Percentiles rank a stretch among this genome's conserved stretches.
phyloP scores from a whole-genome alignment of 2,113 vertebrate genomes.

The Hymenochirus boettgeri region DNA sequence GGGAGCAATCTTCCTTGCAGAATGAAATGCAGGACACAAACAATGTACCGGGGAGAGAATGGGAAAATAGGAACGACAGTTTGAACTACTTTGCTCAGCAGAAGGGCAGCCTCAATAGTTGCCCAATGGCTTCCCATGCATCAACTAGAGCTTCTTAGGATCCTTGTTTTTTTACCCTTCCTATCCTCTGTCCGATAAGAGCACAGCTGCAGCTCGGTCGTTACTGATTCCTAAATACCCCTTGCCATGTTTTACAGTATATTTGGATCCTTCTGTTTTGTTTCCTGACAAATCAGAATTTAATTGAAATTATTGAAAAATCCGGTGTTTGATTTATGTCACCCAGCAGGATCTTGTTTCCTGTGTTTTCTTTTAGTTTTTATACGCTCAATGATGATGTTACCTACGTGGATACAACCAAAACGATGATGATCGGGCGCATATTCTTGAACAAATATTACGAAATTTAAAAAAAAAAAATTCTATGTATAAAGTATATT shows the following conservation, averaged over 20 bases:
- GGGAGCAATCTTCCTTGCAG: conserved; percentile 97
- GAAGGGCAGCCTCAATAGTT: conserved; percentile 97
- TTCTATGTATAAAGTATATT: too few relatives aligned
- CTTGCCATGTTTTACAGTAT: conserved; percentile 68
- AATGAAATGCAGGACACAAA: conserved; percentile 99
- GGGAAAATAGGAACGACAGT: conserved; percentile 99
- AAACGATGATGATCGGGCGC: too few relatives aligned
- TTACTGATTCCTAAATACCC: conserved; percentile 73
- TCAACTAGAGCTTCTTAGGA: conserved; percentile 84
- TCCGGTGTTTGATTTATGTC: not conserved
- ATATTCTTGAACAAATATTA: too few relatives aligned
- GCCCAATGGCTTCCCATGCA: conserved; percentile 96
- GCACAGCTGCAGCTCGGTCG: conserved; percentile 77
- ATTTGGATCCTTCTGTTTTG: conserved; percentile 9
- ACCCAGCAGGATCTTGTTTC: not conserved
- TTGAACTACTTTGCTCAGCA: conserved; percentile 99
- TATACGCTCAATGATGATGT: too few relatives aligned
- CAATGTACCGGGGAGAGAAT: conserved; percentile 98
- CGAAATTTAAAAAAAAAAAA: too few relatives aligned
- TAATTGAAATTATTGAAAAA: conserved; percentile 7
- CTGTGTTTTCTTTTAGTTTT: too few relatives aligned
- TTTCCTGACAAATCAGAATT: conserved; percentile 16
- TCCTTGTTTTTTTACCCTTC: conserved; percentile 89
- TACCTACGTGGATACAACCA: too few relatives aligned
- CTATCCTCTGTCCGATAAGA: conserved; percentile 86